phyloP scores from a whole-genome alignment of 2,888 invertebrate genomes.

The Cephus rjabovi region DNA sequence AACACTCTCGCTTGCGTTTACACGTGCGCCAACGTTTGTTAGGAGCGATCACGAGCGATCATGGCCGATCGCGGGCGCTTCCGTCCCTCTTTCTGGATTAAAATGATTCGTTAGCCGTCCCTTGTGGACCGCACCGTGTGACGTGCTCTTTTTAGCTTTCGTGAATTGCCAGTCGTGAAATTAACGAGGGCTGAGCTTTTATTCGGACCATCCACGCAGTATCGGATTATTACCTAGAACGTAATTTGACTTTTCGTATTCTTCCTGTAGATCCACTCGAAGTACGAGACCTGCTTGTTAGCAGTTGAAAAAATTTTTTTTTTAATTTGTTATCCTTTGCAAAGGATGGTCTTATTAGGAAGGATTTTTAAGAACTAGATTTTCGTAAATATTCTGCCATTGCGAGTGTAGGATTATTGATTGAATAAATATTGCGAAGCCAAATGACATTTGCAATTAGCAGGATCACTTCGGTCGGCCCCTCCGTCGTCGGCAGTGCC shows the following conservation, averaged over 20 bases:
- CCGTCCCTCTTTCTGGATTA: not conserved
- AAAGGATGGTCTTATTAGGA: no score
- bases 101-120: not conserved
- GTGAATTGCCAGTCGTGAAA: not conserved
- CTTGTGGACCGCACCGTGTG: not conserved
- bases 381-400: not conserved
- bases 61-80: no score
- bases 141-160: not conserved
- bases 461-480: not conserved
- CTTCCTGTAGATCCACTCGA: not conserved
- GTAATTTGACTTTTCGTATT: no score
- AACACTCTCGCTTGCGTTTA: not conserved
- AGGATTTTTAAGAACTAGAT: not conserved
- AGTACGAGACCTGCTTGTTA: not conserved
- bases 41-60: not conserved
- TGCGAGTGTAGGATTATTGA: not conserved
- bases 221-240: not conserved
- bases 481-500: not conserved
- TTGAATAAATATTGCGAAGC: not conserved
- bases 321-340: no score
- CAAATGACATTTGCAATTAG: not conserved
- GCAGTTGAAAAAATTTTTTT: not conserved
- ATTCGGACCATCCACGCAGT: no score
- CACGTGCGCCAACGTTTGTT: not conserved
- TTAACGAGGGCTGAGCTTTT: no score